These are phyloP conservation scores for Athalia cordata DNA, from an alignment of 2,888 invertebrate genomes.

Conservation along the genomic window DNA sequence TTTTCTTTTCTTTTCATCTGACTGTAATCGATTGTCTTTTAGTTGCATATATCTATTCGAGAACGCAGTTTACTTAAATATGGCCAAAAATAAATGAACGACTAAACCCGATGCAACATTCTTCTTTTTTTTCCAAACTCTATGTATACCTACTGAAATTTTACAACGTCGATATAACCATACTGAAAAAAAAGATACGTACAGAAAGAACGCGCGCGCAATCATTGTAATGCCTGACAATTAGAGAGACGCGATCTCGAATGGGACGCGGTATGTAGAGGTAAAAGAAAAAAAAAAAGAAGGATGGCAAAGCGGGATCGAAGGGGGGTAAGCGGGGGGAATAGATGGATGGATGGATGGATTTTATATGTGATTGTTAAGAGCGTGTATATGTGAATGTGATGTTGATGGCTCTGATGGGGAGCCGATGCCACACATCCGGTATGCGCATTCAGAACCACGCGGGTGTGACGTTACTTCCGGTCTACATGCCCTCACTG, in stretches of 20 bases:
- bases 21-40: too few species aligned
- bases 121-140: background rate
- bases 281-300: background rate
- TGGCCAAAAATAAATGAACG: background rate
- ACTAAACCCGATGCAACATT: too few species aligned
- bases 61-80: too few species aligned
- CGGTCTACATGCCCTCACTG: slow-evolving; percentile 70
- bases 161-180: background rate
- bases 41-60: too few species aligned
- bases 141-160: background rate
- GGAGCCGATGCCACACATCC: slow-evolving; percentile 74
- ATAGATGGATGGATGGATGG: slow-evolving; percentile 47
- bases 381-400: slow-evolving; percentile 61
- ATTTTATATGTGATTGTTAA: slow-evolving; percentile 46
- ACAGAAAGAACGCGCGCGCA: slow-evolving; percentile 13
- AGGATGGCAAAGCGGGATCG: background rate
- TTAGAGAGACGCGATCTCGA: slow-evolving; percentile 37
- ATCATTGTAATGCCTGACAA: slow-evolving; percentile 35
- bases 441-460: slow-evolving; percentile 74
- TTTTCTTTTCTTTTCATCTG: too few species aligned
- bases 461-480: slow-evolving; percentile 74
- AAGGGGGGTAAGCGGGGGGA: background rate
- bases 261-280: slow-evolving; percentile 4
- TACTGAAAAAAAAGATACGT: background rate
- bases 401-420: slow-evolving; percentile 72